These are phyloP conservation scores for Scomber scombrus DNA, from an alignment of 2,113 vertebrate species.

Conservation along the genomic window DNA sequence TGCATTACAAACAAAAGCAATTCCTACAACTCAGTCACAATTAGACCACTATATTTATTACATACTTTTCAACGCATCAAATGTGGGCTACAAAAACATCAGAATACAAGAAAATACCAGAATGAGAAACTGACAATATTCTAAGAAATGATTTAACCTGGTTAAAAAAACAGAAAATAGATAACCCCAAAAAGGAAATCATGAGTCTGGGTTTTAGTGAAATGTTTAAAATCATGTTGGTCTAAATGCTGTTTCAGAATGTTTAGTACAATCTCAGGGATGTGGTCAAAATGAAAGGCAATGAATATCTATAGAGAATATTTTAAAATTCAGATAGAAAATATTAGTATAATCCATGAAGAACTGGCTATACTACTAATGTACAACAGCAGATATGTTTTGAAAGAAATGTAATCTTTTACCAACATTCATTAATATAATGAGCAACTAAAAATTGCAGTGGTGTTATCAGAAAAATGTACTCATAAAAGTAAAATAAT, in stretches of 20 bases:
- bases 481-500: too few species aligned
- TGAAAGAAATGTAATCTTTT: not conserved
- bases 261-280: too few species aligned
- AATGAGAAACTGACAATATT: not conserved
- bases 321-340: not conserved
- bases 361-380: not conserved
- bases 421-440: too few species aligned
- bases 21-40: constrained; percentile 56
- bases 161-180: not conserved
- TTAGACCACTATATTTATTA: constrained; percentile 45
- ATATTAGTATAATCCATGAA: not conserved
- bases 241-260: too few species aligned
- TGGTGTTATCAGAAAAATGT: too few species aligned
- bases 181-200: too few species aligned
- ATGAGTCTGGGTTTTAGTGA: too few species aligned
- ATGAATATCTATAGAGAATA: not conserved
- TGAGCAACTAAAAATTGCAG: too few species aligned
- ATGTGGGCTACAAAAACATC: constrained; percentile 8
- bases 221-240: too few species aligned
- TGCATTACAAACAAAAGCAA: constrained; percentile 74
- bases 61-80: constrained; percentile 41
- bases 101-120: not conserved
- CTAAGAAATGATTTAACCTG: not conserved
- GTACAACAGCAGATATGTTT: not conserved
- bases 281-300: too few species aligned